Base-by-base conservation (phyloP, 2,888 invertebrate species). In the Sisyra terminalis region DNA sequence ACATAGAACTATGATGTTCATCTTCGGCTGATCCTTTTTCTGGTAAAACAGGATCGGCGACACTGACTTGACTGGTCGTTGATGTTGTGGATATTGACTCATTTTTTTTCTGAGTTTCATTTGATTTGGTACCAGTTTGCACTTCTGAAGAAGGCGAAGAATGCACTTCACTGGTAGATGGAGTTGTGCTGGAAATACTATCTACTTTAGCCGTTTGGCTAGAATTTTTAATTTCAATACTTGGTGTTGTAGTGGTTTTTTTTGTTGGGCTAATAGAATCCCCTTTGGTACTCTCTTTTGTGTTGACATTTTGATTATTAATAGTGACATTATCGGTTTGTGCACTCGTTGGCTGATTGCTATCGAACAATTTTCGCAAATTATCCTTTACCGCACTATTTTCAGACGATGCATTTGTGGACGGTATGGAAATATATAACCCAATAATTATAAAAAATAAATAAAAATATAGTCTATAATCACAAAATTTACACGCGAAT, bases 1-100 rank as follows among this genome's bases (percentile, higher is more conserved):
- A 89, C 74, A 96, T 81, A 1, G 93, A 94, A 55, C 89, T 92
- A 55, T 90, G 87, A 56, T 94, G 92, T 59, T 97, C 96, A 63
- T 90, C 88, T 65, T 96, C 92, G 2, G 90, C 90, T 2, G 90
- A 83, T 50, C 84, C 88, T 57, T 86, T 85, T 51, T 83, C 85
- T 1, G 93, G 93, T 34, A 93, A 61, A 6, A 85, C 80, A 6
- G 84, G 78, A 55, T 86, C 85, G 1, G 78, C 76, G 3, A n/a
- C 24, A 24, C 5, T 5, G 7, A 24, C 24, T 24, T 24, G 24
- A 7, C 24, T 24, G 24, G 7, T 7, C 10, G 40, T 15, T 0
- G 77, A 75, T 30, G 71, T 69, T 15, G 40, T 15, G 0, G 77
- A 75, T 30, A 71, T 69, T 17, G 58, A 58, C 13, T 57, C 58